phyloP scores from a whole-genome alignment of 1,140 invertebrate genomes.

The Euglossa dilemma region DNA sequence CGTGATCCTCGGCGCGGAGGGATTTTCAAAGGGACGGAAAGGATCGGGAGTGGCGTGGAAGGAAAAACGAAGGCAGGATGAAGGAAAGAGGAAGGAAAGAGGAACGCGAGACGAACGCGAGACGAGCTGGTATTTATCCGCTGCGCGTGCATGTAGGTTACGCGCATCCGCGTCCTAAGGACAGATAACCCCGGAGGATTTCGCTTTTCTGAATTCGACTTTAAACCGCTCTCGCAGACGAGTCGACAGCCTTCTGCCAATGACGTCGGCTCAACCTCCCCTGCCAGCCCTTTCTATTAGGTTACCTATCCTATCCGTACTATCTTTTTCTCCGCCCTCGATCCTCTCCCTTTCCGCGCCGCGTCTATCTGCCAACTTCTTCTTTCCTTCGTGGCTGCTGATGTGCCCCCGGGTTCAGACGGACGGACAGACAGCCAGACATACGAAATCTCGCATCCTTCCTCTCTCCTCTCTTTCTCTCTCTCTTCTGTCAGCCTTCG shows the following conservation, averaged over 20 bases:
- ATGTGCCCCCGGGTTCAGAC: slow-evolving; percentile 73
- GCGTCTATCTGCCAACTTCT: slow-evolving; percentile 64
- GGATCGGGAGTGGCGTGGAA: slow-evolving; percentile 1
- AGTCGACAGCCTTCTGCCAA: slow-evolving; percentile 79
- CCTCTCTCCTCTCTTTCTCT: slow-evolving; percentile 36
- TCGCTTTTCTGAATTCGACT: slow-evolving; percentile 77
- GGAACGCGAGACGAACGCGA: neutral
- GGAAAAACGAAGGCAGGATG: neutral
- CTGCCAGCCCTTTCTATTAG: slow-evolving; percentile 74
- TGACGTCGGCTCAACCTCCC: slow-evolving; percentile 77
- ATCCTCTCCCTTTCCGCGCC: slow-evolving; percentile 32
- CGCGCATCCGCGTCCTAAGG: slow-evolving; percentile 48
- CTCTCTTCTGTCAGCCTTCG: slow-evolving; percentile 31
- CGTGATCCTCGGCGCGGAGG: neutral
- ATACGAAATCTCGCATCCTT: slow-evolving; percentile 66
- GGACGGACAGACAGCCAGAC: slow-evolving; percentile 62
- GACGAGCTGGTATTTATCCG: slow-evolving; percentile 48
- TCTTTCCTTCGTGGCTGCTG: slow-evolving; percentile 71
- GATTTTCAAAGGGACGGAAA: slow-evolving; percentile 14
- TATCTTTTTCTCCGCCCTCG: slow-evolving; percentile 34
- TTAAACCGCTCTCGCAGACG: slow-evolving; percentile 74
- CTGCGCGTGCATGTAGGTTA: slow-evolving; percentile 49
- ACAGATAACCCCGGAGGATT: slow-evolving; percentile 67
- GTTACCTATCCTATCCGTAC: slow-evolving; percentile 78
- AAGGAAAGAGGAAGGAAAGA: too few relatives aligned